phyloP scores from a whole-genome alignment of 2,113 vertebrate species.

The Mirza zaza region DNA sequence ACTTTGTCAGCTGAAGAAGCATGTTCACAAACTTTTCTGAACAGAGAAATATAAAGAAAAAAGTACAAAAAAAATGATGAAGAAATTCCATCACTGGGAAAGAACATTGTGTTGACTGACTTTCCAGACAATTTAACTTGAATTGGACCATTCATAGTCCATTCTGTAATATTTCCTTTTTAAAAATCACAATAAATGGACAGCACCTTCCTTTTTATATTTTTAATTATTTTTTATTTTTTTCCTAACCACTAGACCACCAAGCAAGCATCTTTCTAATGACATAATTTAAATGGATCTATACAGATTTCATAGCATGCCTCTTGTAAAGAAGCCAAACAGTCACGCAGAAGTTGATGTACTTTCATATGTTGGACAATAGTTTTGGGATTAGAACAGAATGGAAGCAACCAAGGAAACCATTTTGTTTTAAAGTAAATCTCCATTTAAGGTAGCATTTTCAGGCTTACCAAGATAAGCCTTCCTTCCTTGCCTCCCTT shows the following conservation, averaged over 20 bases:
- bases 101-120: not conserved
- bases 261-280: not conserved
- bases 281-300: not conserved
- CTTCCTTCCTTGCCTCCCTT: no score
- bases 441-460: not conserved
- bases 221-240: no score
- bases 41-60: conserved; percentile 11
- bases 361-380: not conserved
- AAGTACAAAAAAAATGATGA: not conserved
- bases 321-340: not conserved
- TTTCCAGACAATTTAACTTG: conserved; percentile 27
- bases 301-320: not conserved
- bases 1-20: not conserved
- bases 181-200: not conserved
- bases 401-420: not conserved
- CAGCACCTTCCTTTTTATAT: no score
- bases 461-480: not conserved
- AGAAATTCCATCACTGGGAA: not conserved
- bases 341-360: not conserved
- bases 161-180: conserved; percentile 24
- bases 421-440: not conserved
- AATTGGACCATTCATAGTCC: not conserved
- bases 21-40: not conserved
- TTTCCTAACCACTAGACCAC: no score
- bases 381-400: not conserved